Conservation (phyloP, 2,113 vertebrate species). For the Eulemur macaco region DNA sequence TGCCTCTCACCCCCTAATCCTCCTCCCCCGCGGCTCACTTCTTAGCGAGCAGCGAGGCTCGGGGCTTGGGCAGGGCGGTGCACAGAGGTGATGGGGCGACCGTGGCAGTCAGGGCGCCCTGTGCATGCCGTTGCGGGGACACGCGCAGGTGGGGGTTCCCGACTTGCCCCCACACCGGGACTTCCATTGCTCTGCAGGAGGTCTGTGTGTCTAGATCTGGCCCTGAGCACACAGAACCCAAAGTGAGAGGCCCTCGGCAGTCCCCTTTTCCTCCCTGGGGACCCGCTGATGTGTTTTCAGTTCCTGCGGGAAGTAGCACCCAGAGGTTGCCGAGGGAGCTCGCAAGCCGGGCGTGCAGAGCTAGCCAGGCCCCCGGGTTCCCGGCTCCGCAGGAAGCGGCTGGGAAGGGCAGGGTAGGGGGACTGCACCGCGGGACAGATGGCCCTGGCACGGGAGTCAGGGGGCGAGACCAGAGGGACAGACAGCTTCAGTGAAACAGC, state of each 20-base stretch:
- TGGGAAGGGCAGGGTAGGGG: not conserved
- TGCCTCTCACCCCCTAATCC: not conserved
- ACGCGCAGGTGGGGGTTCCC: not conserved
- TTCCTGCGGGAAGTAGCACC: not conserved
- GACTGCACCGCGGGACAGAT: not conserved
- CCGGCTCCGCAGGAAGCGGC: not conserved
- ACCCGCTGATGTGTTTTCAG: not conserved
- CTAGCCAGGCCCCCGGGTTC: not conserved
- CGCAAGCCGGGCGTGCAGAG: not conserved
- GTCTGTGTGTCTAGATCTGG: not conserved
- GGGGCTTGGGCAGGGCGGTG: not conserved
- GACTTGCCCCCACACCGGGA: rapidly evolving
- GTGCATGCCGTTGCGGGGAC: not conserved
- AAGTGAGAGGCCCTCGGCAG: not conserved
- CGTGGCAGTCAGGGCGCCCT: rapidly evolving
- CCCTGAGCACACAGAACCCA: not conserved
- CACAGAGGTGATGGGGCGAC: rapidly evolving
- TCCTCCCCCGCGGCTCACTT: not conserved
- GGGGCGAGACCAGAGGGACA: not conserved
- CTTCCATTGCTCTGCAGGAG: not conserved
- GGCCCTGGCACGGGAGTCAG: not conserved
- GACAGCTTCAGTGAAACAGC: not conserved
- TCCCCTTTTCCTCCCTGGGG: not conserved
- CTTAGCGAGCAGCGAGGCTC: not conserved
- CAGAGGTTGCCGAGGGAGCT: not conserved